Percentiles rank a stretch among this genome's conserved stretches.
These are phyloP conservation scores for Cenopis cana DNA, from an alignment of 2,888 invertebrate species.

Conservation along the genomic window DNA sequence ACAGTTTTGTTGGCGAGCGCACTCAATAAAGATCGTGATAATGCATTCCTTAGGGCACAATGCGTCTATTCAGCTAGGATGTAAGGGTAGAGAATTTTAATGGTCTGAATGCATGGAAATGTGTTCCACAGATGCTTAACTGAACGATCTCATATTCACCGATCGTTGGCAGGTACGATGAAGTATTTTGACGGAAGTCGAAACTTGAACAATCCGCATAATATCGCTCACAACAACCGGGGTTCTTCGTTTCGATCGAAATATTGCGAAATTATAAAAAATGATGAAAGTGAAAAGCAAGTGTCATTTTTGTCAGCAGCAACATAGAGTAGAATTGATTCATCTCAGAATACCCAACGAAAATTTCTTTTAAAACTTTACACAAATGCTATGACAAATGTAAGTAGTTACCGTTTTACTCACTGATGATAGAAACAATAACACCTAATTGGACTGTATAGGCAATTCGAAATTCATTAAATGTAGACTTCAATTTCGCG, in stretches of 20 bases:
- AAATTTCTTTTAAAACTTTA: too few relatives aligned
- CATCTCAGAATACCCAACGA: too few relatives aligned
- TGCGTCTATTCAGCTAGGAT: slow-evolving; percentile 64
- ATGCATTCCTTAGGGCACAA: slow-evolving; percentile 66
- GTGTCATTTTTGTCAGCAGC: too few relatives aligned
- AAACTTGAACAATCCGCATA: too few relatives aligned
- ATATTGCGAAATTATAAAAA: too few relatives aligned
- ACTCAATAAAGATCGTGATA: slow-evolving; percentile 60
- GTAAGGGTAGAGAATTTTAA: slow-evolving; percentile 62
- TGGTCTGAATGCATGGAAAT: slow-evolving; percentile 50
- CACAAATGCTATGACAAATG: neutral
- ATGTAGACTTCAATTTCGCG: slow-evolving; percentile 31
- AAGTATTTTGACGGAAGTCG: neutral
- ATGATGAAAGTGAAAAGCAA: too few relatives aligned
- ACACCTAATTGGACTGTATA: slow-evolving; percentile 3
- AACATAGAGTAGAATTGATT: too few relatives aligned
- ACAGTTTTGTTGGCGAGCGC: slow-evolving; percentile 48
- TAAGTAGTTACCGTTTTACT: neutral
- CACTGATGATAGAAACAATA: neutral
- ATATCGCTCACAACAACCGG: too few relatives aligned
- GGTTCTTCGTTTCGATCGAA: too few relatives aligned
- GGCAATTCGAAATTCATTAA: slow-evolving; percentile 24
- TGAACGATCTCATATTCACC: neutral
- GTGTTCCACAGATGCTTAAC: slow-evolving; percentile 19
- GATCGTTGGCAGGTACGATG: neutral